A percentile compares a stretch with the other conserved stretches of the same genome.
These are phyloP conservation scores for Idris sp. DNA, from an alignment of 1,140 invertebrate genomes.

Conservation along the genomic window DNA sequence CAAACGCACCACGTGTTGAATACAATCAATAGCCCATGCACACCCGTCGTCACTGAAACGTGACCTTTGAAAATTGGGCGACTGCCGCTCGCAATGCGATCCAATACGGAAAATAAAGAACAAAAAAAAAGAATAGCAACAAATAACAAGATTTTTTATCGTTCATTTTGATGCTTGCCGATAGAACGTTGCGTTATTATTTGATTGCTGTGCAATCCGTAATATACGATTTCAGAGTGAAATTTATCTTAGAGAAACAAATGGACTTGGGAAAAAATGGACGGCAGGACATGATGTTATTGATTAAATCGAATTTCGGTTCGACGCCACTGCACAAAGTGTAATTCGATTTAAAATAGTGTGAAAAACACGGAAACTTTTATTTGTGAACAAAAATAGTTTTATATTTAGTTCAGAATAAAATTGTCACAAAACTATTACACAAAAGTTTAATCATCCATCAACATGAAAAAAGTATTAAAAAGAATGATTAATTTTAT, in stretches of 20 bases:
- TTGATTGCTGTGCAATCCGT: slow-evolving; percentile 27
- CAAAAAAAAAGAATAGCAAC: slow-evolving; percentile 33
- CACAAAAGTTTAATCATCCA: too few species aligned
- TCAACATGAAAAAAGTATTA: too few species aligned
- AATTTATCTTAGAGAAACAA: slow-evolving; percentile 28
- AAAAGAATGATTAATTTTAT: too few species aligned
- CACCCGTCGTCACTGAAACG: slow-evolving; percentile 58
- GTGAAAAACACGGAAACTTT: too few species aligned
- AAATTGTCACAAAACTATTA: too few species aligned
- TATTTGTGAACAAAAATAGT: too few species aligned
- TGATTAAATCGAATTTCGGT: slow-evolving; percentile 21
- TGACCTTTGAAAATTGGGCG: slow-evolving; percentile 62
- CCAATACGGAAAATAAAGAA: slow-evolving; percentile 38
- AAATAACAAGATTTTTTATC: slow-evolving; percentile 44
- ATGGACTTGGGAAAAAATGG: slow-evolving; percentile 12
- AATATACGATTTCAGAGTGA: slow-evolving; percentile 14
- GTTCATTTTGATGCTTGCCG: slow-evolving; percentile 34
- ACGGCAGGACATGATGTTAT: slow-evolving; percentile 4
- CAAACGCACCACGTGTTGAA: slow-evolving; percentile 62
- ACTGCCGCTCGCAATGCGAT: slow-evolving; percentile 49
- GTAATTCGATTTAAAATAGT: too few species aligned
- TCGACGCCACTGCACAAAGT: too few species aligned
- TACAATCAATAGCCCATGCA: slow-evolving; percentile 60
- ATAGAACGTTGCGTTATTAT: slow-evolving; percentile 47
- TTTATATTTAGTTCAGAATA: too few species aligned